Percentiles rank a stretch among this genome's conserved stretches.
Conservation (phyloP, 2,888 invertebrate genomes). For the Clostera curtula region DNA sequence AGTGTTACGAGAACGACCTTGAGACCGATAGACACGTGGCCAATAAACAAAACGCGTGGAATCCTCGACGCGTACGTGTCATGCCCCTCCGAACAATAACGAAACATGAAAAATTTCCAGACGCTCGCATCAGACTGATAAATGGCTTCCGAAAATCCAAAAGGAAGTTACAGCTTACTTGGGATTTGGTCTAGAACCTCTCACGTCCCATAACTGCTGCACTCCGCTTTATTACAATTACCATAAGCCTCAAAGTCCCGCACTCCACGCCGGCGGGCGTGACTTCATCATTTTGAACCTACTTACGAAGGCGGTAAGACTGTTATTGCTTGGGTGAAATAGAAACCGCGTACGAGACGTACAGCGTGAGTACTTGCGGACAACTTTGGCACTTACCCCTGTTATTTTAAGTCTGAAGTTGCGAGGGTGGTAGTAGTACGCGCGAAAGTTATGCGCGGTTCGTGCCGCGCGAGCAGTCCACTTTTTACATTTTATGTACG, state of each 20-base stretch:
- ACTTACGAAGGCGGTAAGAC: slow-evolving; percentile 65
- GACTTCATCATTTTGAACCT: slow-evolving; percentile 73
- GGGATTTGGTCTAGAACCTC: slow-evolving; percentile 76
- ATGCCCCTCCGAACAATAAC: slow-evolving; percentile 66
- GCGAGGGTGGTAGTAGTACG: slow-evolving; percentile 33
- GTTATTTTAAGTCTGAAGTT: slow-evolving; percentile 57
- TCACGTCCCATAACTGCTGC: slow-evolving; percentile 75
- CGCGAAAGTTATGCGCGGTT: slow-evolving; percentile 65
- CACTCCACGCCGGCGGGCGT: slow-evolving; percentile 55
- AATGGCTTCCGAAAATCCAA: slow-evolving; percentile 77
- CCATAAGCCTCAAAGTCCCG: slow-evolving; percentile 75
- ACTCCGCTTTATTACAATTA: slow-evolving; percentile 76
- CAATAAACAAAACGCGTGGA: slow-evolving; percentile 51
- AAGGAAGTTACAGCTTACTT: slow-evolving; percentile 77
- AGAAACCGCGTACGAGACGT: slow-evolving; percentile 62
- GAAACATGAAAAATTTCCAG: slow-evolving; percentile 76
- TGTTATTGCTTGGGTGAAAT: slow-evolving; percentile 71
- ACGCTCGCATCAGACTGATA: slow-evolving; percentile 75
- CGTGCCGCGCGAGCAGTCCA: slow-evolving; percentile 66
- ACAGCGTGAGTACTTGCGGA: slow-evolving; percentile 41
- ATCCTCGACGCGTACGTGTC: slow-evolving; percentile 57
- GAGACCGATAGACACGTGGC: slow-evolving; percentile 39
- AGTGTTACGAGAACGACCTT: slow-evolving; percentile 30
- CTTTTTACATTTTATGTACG: slow-evolving; percentile 71
- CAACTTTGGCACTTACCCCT: slow-evolving; percentile 57